phyloP scores from a whole-genome alignment of 1,140 invertebrate genomes.

The Cotesia glomerata region DNA sequence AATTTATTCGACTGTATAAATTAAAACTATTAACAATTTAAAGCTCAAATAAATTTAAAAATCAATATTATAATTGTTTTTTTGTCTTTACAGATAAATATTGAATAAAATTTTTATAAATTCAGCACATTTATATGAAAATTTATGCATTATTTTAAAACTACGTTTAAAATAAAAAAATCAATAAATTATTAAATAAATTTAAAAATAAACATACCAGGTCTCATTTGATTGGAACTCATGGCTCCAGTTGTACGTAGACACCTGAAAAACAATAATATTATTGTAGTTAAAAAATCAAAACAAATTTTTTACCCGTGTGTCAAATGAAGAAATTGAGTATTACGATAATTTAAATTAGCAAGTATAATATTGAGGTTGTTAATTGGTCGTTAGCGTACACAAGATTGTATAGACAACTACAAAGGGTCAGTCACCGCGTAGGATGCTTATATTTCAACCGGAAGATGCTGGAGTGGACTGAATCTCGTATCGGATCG shows the following conservation, averaged over 20 bases:
- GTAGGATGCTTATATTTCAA: background rate
- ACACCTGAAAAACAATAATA: slow-evolving; percentile 41
- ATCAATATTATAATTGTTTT: too few species aligned
- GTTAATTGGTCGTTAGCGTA: too few species aligned
- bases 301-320: background rate
- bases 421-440: slow-evolving; percentile 1
- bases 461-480: background rate
- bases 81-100: too few species aligned
- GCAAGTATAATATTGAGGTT: background rate
- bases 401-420: background rate
- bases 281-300: slow-evolving; percentile 16
- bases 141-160: too few species aligned
- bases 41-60: too few species aligned
- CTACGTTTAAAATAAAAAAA: too few species aligned
- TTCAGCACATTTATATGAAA: too few species aligned
- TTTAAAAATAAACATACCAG: slow-evolving; percentile 73
- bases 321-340: background rate
- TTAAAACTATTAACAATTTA: too few species aligned
- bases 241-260: slow-evolving; percentile 63
- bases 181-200: too few species aligned
- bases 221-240: slow-evolving; percentile 79
- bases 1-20: too few species aligned
- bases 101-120: too few species aligned
- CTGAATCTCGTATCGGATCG: background rate
- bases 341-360: background rate